Evolutionary conservation across 2,113 vertebrate genomes (phyloP).

Genomic region (Thryonomys swinderianus): DNA sequence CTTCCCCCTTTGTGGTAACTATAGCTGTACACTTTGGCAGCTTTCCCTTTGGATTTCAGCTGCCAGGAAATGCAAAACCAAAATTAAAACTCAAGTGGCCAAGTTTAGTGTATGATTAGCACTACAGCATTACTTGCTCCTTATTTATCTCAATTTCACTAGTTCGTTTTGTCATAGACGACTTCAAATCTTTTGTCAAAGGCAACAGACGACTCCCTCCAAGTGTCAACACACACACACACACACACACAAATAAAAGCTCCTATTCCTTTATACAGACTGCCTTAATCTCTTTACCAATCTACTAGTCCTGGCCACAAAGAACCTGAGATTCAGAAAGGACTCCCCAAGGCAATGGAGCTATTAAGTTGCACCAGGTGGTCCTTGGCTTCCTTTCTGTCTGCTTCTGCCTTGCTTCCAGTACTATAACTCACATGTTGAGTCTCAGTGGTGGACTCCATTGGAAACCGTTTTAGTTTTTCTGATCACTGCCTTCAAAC

Average conservation of each 20-base stretch:
- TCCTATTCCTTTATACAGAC: background rate
- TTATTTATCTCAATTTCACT: background rate
- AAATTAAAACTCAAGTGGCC: background rate
- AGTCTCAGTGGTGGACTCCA: background rate
- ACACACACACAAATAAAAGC: background rate
- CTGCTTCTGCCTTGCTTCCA: background rate
- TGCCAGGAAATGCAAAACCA: constrained; percentile 51
- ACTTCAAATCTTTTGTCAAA: constrained; percentile 25
- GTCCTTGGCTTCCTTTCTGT: background rate
- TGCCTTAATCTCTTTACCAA: background rate
- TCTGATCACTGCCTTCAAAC: background rate
- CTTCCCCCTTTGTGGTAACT: background rate
- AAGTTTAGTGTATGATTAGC: background rate
- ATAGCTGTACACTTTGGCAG: background rate
- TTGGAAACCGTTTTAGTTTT: background rate
- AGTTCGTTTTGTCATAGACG: constrained; percentile 15
- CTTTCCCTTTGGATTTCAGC: constrained; percentile 39
- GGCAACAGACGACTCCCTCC: background rate
- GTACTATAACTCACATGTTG: background rate
- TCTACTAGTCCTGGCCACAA: background rate
- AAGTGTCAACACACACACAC: background rate
- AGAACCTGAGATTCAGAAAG: background rate
- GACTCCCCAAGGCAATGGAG: background rate
- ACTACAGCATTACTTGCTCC: constrained; percentile 10
- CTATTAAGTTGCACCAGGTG: background rate